Evolutionary conservation across 2,888 invertebrate species (phyloP).

Genomic region (Tortricodes alternella): DNA sequence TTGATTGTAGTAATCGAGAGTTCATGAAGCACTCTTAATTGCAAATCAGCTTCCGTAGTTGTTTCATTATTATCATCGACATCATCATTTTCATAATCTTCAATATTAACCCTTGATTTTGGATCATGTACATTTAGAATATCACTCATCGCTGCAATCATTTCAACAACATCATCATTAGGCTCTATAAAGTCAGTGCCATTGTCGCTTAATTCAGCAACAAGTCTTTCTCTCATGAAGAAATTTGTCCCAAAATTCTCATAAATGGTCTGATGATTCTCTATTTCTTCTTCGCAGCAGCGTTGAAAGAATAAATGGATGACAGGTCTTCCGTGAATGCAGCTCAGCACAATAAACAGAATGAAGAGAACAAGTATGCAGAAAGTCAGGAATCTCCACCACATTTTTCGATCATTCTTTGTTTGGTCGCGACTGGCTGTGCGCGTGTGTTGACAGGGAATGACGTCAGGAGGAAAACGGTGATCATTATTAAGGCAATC

Average conservation of each 20-base stretch:
- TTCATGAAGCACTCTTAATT: background rate
- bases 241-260: constrained; percentile 67
- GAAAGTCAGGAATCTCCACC: constrained; percentile 68
- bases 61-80: background rate
- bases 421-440: constrained; percentile 19
- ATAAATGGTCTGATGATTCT: constrained; percentile 66
- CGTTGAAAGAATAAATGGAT: constrained; percentile 61
- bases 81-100: constrained; percentile 21
- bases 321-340: constrained; percentile 64
- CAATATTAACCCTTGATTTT: constrained; percentile 29
- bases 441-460: background rate
- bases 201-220: constrained; percentile 46
- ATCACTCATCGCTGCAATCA: constrained; percentile 39
- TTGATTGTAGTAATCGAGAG: background rate
- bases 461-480: constrained; percentile 22
- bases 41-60: background rate
- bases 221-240: constrained; percentile 59
- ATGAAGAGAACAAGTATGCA: constrained; percentile 64
- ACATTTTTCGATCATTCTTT: constrained; percentile 50
- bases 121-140: constrained; percentile 48
- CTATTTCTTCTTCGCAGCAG: constrained; percentile 66
- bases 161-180: constrained; percentile 41
- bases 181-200: constrained; percentile 42
- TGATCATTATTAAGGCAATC: constrained; percentile 18
- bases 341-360: constrained; percentile 60